Evolutionary conservation across 2,888 invertebrate genomes (phyloP).

Genomic region (Azorinus chamasolen): DNA sequence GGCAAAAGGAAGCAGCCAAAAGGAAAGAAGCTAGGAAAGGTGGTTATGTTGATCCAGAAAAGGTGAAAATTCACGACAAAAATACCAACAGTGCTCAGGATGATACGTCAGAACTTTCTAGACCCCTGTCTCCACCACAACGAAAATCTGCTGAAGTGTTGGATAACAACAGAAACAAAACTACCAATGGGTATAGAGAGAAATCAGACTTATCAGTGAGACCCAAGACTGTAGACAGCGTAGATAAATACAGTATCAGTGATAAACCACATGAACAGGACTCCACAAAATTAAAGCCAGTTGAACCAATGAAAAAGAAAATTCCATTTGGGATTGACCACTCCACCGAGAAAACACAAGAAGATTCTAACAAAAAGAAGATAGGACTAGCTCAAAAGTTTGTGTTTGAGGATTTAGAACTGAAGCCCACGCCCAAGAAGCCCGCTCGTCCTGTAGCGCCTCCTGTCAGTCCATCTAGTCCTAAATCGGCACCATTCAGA

Average conservation of each 20-base stretch:
- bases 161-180: slow-evolving; percentile 7
- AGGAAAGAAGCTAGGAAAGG: slow-evolving; percentile 74
- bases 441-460: slow-evolving; percentile 32
- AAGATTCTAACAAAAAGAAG: slow-evolving; percentile 53
- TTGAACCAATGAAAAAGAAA: slow-evolving; percentile 25
- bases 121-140: slow-evolving; percentile 38
- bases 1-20: slow-evolving; percentile 81
- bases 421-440: slow-evolving; percentile 20
- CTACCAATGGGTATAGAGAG: too few relatives aligned
- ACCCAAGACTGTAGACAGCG: not conserved
- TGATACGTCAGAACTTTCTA: slow-evolving; percentile 1
- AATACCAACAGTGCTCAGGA: slow-evolving; percentile 17
- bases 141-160: slow-evolving; percentile 22
- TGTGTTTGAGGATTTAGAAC: slow-evolving; percentile 50
- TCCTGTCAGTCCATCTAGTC: slow-evolving; percentile 13
- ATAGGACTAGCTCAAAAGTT: slow-evolving; percentile 66
- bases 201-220: too few relatives aligned
- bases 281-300: slow-evolving; percentile 27
- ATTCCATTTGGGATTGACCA: too few relatives aligned
- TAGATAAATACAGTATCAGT: slow-evolving; percentile 10
- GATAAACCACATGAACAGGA: slow-evolving; percentile 7
- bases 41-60: slow-evolving; percentile 77
- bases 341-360: not conserved
- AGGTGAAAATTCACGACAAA: slow-evolving; percentile 21
- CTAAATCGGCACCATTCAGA: slow-evolving; percentile 30